A percentile compares a stretch with the other conserved stretches of the same genome.
phyloP scores from a whole-genome alignment of 2,797 vertebrate genomes.

The Ceryle rudis region DNA sequence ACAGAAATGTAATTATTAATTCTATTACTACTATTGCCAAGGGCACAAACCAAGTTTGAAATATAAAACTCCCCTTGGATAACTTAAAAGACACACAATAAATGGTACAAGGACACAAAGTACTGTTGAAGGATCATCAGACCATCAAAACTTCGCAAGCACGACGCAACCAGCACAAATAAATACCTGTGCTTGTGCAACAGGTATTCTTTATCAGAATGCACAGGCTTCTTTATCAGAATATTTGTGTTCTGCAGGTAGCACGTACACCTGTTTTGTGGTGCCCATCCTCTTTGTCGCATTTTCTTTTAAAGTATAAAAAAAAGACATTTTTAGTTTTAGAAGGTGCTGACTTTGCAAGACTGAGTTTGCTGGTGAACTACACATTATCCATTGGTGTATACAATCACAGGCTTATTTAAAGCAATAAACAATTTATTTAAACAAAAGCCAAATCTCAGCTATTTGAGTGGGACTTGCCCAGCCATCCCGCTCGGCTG shows the following conservation, averaged over 20 bases:
- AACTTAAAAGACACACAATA: neutral
- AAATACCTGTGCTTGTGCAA: neutral
- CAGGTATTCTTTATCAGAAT: too few species aligned
- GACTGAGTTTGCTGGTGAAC: neutral
- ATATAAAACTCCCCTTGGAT: neutral
- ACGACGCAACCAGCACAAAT: neutral
- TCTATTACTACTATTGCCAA: neutral
- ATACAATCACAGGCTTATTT: neutral
- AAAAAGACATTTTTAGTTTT: neutral
- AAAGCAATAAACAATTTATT: neutral
- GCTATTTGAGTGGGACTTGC: neutral
- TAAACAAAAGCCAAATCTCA: neutral
- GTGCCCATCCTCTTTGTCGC: neutral
- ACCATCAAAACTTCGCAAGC: neutral
- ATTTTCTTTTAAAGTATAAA: neutral
- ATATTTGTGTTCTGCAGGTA: neutral
- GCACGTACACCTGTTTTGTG: neutral
- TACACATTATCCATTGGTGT: neutral
- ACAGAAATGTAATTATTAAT: conserved; percentile 9
- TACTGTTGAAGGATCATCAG: neutral
- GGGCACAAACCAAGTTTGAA: neutral
- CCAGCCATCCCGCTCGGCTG: neutral
- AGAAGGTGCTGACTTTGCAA: neutral
- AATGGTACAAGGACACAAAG: neutral
- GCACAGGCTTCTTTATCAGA: neutral